Percentiles rank a stretch among this genome's conserved stretches.
These are phyloP conservation scores for Limnephilus marmoratus DNA, from an alignment of 2,888 invertebrate species.

Conservation along the genomic window DNA sequence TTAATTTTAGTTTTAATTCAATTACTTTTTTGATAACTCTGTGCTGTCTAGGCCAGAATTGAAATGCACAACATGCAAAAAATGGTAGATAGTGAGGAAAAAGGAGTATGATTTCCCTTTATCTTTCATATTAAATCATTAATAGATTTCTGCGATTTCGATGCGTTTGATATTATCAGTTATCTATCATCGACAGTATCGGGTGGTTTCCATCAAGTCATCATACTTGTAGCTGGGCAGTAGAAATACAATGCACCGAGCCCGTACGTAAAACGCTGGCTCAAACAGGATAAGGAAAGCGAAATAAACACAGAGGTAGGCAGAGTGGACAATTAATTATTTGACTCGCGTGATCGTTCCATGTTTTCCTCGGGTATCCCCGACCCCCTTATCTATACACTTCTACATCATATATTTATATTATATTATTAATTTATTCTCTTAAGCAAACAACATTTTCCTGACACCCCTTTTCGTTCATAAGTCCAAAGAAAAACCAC, in stretches of 20 bases:
- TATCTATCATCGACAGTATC: not conserved
- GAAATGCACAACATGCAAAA: not conserved
- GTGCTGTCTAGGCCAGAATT: not conserved
- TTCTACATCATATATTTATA: too few species aligned
- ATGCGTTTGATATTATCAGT: not conserved
- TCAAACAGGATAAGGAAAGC: not conserved
- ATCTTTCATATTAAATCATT: not conserved
- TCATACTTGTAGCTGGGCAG: too few species aligned
- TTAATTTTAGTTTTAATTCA: too few species aligned
- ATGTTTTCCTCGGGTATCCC: too few species aligned
- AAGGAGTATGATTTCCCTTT: not conserved
- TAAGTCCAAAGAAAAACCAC: too few species aligned
- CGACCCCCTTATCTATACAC: too few species aligned
- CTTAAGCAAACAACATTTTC: too few species aligned
- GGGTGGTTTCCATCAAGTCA: too few species aligned
- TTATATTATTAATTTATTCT: too few species aligned
- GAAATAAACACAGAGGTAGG: not conserved
- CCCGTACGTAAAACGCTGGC: not conserved
- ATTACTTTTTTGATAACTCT: not conserved
- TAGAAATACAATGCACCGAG: too few species aligned
- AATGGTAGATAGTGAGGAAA: not conserved
- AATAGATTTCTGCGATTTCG: not conserved
- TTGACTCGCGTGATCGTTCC: too few species aligned
- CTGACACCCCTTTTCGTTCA: too few species aligned
- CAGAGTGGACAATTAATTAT: not conserved